These are phyloP conservation scores for Hippocampus guttulatus DNA, from an alignment of 2,113 vertebrate species.

Conservation along the genomic window DNA sequence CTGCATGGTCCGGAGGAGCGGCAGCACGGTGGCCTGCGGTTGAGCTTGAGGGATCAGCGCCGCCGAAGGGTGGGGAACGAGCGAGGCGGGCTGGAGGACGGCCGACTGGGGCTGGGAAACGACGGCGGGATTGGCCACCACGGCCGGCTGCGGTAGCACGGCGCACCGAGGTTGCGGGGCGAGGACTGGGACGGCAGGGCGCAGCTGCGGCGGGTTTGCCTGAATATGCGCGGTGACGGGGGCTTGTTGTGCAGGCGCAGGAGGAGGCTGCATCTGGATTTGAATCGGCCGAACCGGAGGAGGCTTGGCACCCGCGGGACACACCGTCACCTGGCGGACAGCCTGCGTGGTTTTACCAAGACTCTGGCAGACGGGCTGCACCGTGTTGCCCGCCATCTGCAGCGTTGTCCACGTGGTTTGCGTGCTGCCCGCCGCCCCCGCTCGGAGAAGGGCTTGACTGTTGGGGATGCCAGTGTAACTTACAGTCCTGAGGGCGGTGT, in stretches of 20 bases:
- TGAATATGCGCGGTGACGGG: constrained; percentile 55
- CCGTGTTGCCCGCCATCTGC: constrained; percentile 89
- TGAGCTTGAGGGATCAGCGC: constrained; percentile 57
- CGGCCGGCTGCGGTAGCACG: constrained; percentile 53
- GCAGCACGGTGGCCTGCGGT: constrained; percentile 79
- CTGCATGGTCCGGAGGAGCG: constrained; percentile 91
- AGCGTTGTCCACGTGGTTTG: constrained; percentile 97
- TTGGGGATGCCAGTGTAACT: constrained; percentile 56
- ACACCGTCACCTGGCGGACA: constrained; percentile 67
- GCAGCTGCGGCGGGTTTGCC: constrained; percentile 55
- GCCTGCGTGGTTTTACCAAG: constrained; percentile 52
- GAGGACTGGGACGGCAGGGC: constrained; percentile 47
- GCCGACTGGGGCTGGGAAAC: constrained; percentile 72
- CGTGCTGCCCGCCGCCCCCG: constrained; percentile 77
- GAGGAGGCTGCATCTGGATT: constrained; percentile 72
- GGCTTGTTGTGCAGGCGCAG: constrained; percentile 57
- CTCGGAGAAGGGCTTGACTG: constrained; percentile 58
- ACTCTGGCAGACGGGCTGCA: constrained; percentile 88
- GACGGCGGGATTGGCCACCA: constrained; percentile 42
- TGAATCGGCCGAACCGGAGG: constrained; percentile 75
- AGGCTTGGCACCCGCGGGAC: constrained; percentile 70
- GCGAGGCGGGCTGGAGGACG: constrained; percentile 69
- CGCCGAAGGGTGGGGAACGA: constrained; percentile 46
- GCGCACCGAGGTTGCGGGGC: constrained; percentile 58
- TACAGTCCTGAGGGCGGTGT: constrained; percentile 39